Conservation (phyloP, 2,797 vertebrate genomes). For the Coluber constrictor region DNA sequence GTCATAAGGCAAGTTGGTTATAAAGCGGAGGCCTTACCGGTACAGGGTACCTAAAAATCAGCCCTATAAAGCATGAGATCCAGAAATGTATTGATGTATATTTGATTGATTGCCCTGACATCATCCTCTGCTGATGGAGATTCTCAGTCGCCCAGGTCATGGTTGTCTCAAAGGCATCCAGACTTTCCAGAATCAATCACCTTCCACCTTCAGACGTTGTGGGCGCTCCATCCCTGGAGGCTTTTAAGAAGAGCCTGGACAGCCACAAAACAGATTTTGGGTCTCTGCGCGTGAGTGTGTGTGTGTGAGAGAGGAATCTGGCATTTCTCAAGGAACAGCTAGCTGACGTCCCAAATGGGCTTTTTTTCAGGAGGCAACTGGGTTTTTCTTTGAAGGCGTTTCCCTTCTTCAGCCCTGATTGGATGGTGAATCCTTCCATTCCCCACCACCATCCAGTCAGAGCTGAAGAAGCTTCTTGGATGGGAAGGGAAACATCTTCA, state of each 20-base stretch:
- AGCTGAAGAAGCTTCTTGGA: no score
- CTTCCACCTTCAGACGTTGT: not conserved
- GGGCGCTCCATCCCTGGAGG: no score
- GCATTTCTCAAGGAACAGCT: not conserved
- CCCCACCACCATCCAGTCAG: no score
- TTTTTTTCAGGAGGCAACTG: no score
- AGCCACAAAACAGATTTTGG: not conserved
- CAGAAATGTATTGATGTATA: not conserved
- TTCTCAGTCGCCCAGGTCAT: not conserved
- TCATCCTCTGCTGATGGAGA: not conserved
- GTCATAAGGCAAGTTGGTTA: not conserved
- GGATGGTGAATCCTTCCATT: no score
- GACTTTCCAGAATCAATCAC: not conserved
- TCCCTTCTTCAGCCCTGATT: no score
- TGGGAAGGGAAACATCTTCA: no score
- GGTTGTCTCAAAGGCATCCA: not conserved
- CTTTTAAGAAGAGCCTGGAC: no score
- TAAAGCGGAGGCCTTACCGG: not conserved
- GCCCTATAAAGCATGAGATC: not conserved
- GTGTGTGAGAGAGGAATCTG: not conserved
- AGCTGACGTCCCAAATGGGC: no score
- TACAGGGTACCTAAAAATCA: not conserved
- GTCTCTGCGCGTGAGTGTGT: no score
- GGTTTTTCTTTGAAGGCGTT: no score
- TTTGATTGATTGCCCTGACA: not conserved